Evolutionary conservation across 2,888 invertebrate genomes (phyloP).

Genomic region (Masnerella sp.): DNA sequence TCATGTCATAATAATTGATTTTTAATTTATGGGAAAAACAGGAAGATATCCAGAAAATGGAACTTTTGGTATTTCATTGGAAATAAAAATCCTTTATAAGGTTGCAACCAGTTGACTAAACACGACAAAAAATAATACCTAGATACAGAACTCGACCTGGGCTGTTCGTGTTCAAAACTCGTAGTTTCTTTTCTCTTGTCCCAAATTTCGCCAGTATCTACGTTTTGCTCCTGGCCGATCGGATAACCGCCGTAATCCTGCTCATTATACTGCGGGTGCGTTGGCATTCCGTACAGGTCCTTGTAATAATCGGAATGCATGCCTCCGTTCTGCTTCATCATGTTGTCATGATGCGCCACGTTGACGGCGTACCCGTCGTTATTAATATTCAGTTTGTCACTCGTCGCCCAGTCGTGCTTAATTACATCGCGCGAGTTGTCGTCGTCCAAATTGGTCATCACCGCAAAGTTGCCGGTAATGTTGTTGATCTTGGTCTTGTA

Average conservation of each 20-base stretch:
- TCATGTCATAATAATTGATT: too few relatives aligned
- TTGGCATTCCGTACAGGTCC: constrained; percentile 70
- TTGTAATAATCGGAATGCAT: constrained; percentile 74
- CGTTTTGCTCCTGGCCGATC: constrained; percentile 76
- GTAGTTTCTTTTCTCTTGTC: constrained; percentile 80
- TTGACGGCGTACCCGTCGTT: constrained; percentile 73
- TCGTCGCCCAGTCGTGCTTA: constrained; percentile 72
- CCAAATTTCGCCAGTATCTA: constrained; percentile 76
- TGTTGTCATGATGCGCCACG: constrained; percentile 69
- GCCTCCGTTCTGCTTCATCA: constrained; percentile 73
- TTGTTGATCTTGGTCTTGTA: constrained; percentile 73
- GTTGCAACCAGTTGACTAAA: too few relatives aligned
- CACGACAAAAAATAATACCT: constrained; percentile 69
- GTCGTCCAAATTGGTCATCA: constrained; percentile 69
- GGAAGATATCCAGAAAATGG: too few relatives aligned
- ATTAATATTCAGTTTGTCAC: constrained; percentile 71
- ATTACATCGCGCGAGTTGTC: constrained; percentile 67
- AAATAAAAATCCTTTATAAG: too few relatives aligned
- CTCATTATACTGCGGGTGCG: constrained; percentile 74
- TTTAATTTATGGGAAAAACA: too few relatives aligned
- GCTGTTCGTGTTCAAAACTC: constrained; percentile 82
- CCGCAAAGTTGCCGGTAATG: constrained; percentile 71
- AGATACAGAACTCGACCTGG: constrained; percentile 77
- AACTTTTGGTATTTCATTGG: too few relatives aligned
- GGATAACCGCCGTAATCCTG: constrained; percentile 73